Percentiles rank a stretch among this genome's conserved stretches.
Evolutionary conservation across 2,888 invertebrate genomes (phyloP).

Genomic region (Chalcis sispes): DNA sequence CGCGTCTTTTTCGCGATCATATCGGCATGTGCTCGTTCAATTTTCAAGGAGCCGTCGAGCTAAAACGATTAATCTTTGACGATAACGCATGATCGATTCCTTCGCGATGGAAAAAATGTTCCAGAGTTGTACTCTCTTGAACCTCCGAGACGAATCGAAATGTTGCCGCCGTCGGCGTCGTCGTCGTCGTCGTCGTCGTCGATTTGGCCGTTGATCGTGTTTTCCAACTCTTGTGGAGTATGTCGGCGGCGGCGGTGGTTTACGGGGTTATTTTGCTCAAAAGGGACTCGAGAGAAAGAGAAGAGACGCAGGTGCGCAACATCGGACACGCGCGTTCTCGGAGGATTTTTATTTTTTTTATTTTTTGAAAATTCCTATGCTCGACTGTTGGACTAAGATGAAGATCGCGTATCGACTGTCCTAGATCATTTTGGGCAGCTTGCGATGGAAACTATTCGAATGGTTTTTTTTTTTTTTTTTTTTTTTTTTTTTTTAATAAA

Average conservation of each 20-base stretch:
- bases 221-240: no score
- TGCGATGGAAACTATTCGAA: no score
- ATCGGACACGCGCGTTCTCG: not conserved
- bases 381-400: no score
- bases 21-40: not conserved
- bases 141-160: conserved; percentile 23
- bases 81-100: not conserved
- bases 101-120: conserved; percentile 1
- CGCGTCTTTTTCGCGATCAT: not conserved
- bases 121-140: conserved; percentile 19
- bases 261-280: conserved; percentile 33
- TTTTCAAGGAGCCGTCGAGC: conserved; percentile 38
- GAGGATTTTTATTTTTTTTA: not conserved
- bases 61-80: not conserved
- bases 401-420: no score
- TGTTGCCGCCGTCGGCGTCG: no score
- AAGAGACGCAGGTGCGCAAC: conserved; percentile 8
- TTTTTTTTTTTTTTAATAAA: not conserved
- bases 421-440: no score
- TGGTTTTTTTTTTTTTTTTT: not conserved
- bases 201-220: no score
- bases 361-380: no score
- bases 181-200: no score
- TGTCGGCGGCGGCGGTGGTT: no score
- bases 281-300: not conserved